Evolutionary conservation across 1,140 invertebrate species (phyloP), one percentile per base, ranked within the genome.

Genomic region (Pseudobourletiella spinata): DNA sequence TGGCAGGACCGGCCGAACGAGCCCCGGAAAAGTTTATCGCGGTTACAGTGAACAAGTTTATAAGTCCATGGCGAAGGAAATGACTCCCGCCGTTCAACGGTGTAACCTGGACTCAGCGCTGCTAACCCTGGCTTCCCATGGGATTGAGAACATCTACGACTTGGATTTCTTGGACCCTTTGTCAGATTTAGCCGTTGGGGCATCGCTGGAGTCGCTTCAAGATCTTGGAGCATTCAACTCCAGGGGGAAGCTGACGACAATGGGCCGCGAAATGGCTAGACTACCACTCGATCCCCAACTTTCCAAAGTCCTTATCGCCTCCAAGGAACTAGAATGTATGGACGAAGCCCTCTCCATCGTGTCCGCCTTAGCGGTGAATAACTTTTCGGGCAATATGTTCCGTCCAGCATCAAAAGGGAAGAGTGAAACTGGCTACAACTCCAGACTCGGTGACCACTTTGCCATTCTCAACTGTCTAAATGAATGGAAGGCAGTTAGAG

Each of bases 291-390:
- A 95, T 65, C 95, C 95, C 1, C 83, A 88, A 70, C 79, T 60
- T 15, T 43, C 43, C 29, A 60, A 60, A 29, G 50, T 46, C 18
- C 1, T 60, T 2, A 43, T 60, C 16, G 35, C 32, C 11, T 52
- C 59, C 1, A 52, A 28, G 15, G 35, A 35, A 2, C 79, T 98
- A 24, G 92, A 92, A 73, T 98, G 95, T 73, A 75, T 98, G 1
- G 92, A 97, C 79, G 95, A 95, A 4, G 81, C 98, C 24, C 75
- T 98, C 24, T 97, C 92, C 0, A 88, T 98, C 50, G 91, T 92
- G 14, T 90, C 91, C 72, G 4, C 22, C 6, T 22, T 48, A 8
- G 14, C 44, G 6, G 44, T 22, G 6, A 6, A 48, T 8, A 22
- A 18, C 11, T 18, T 22, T 8, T 8, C 6, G 6, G 44, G 44